Evolutionary conservation across 2,888 invertebrate genomes (phyloP).

Genomic region (Ophion obscuratus): DNA sequence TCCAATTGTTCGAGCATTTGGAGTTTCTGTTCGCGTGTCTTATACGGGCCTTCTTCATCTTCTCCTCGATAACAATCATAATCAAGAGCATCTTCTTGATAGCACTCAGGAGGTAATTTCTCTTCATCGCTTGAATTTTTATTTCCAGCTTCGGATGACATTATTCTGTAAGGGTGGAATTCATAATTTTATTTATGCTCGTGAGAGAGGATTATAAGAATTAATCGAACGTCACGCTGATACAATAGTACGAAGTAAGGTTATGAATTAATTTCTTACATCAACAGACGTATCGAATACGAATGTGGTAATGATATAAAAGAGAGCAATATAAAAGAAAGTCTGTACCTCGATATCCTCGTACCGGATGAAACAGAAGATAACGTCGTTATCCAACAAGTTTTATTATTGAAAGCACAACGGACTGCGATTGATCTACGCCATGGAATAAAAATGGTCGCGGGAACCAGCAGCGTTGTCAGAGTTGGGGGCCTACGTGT

Average conservation of each 20-base stretch:
- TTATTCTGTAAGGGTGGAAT: neutral
- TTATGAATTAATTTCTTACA: too few species aligned
- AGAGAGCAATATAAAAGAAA: constrained; percentile 1
- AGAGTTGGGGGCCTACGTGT: too few species aligned
- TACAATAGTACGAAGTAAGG: neutral
- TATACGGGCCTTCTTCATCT: neutral
- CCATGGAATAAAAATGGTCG: neutral
- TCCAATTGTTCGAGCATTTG: constrained; percentile 7
- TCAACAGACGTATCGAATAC: neutral
- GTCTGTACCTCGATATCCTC: constrained; percentile 4
- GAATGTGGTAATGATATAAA: neutral
- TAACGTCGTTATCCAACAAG: neutral
- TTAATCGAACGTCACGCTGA: neutral
- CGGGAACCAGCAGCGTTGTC: too few species aligned
- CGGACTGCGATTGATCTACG: neutral
- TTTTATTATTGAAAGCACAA: neutral
- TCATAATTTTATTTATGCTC: neutral
- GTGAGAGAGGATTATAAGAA: too few species aligned
- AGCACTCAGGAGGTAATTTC: neutral
- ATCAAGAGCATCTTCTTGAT: constrained; percentile 15
- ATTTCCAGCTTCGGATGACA: neutral
- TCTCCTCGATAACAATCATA: constrained; percentile 9
- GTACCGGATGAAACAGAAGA: neutral
- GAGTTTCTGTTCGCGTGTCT: constrained; percentile 7
- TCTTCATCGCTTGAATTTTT: neutral